phyloP scores from a whole-genome alignment of 2,113 vertebrate species.

The Rhynchomys soricoides region DNA sequence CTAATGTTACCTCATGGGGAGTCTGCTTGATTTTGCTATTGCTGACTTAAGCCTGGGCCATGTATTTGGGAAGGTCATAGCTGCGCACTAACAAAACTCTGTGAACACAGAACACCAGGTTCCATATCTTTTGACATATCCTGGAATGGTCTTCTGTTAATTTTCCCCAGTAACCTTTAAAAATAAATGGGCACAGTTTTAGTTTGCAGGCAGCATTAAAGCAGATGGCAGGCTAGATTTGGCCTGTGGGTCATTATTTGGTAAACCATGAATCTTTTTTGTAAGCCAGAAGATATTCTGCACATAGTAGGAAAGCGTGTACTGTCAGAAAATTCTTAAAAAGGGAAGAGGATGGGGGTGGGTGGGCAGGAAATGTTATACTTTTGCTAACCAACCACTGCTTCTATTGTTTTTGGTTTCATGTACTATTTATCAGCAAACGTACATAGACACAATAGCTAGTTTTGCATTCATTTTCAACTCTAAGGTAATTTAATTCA shows the following conservation, averaged over 20 bases:
- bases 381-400: neutral
- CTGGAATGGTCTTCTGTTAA: neutral
- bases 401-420: neutral
- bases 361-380: neutral
- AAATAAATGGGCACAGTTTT: slow-evolving; percentile 4
- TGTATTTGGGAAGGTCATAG: neutral
- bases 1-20: neutral
- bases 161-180: neutral
- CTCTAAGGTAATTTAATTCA: neutral
- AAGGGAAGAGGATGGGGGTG: too few relatives aligned
- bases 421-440: neutral
- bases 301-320: neutral
- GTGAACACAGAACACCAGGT: neutral
- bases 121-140: neutral
- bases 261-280: neutral
- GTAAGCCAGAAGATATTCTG: neutral
- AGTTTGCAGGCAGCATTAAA: neutral
- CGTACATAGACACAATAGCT: neutral
- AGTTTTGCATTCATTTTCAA: neutral
- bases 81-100: neutral
- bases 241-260: neutral
- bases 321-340: neutral
- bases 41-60: fast-evolving
- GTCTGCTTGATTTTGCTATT: neutral
- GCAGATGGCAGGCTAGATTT: neutral